phyloP scores from a whole-genome alignment of 1,140 invertebrate genomes.

The Eriosoma lanigerum region DNA sequence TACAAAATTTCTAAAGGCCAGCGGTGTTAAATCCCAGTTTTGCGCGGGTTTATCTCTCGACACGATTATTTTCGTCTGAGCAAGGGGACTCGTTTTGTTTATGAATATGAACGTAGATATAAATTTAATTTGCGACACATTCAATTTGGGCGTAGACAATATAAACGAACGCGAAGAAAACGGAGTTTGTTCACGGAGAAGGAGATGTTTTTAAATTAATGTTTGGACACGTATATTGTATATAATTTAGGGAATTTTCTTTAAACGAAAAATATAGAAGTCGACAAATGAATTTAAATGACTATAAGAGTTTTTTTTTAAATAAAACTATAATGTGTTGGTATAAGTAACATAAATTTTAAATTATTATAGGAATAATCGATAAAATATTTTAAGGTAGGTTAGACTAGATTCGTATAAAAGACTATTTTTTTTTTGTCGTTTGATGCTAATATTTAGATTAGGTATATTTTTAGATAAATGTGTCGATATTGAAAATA shows the following conservation, averaged over 20 bases:
- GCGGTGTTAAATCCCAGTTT: neutral
- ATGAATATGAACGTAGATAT: slow-evolving; percentile 39
- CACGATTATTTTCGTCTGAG: neutral
- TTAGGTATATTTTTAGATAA: too few relatives aligned
- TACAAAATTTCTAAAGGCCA: neutral
- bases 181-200: neutral
- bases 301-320: too few relatives aligned
- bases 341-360: too few relatives aligned
- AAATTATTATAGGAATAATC: too few relatives aligned
- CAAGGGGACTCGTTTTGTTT: slow-evolving; percentile 10
- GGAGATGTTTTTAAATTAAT: neutral
- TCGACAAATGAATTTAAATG: neutral
- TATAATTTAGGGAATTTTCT: slow-evolving; percentile 11
- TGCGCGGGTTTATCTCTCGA: neutral
- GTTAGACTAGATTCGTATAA: too few relatives aligned
- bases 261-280: slow-evolving; percentile 1
- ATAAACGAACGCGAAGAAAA: slow-evolving; percentile 1
- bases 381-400: too few relatives aligned
- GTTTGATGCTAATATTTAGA: too few relatives aligned
- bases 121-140: slow-evolving; percentile 47
- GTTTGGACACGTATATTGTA: slow-evolving; percentile 3
- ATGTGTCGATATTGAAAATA: too few relatives aligned
- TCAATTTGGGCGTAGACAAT: slow-evolving; percentile 33
- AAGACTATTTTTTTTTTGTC: too few relatives aligned
- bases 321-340: too few relatives aligned